Conservation (phyloP, 2,113 vertebrate species). For the Pontoporia blainvillei region DNA sequence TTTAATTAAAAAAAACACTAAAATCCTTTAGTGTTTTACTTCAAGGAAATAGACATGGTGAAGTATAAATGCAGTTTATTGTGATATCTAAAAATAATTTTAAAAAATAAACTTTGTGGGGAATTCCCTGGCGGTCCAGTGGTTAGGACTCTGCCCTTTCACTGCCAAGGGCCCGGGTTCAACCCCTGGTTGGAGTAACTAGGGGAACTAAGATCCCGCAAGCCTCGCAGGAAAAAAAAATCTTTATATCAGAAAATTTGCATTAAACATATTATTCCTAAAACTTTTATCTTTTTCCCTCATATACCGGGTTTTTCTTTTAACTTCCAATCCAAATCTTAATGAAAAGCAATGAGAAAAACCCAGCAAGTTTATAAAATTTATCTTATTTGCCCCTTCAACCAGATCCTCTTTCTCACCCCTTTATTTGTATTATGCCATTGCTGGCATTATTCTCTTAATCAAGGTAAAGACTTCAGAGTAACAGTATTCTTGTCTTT, state of each 20-base stretch:
- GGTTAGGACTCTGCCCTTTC: not conserved
- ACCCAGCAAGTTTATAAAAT: not conserved
- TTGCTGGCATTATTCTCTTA: not conserved
- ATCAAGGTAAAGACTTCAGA: not conserved
- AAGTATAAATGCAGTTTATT: not conserved
- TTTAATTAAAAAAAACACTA: too few relatives aligned
- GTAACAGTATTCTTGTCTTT: not conserved
- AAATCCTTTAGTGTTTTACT: not conserved
- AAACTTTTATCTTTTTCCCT: not conserved
- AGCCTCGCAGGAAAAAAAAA: too few relatives aligned
- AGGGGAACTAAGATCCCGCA: not conserved
- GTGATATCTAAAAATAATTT: not conserved
- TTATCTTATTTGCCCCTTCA: not conserved
- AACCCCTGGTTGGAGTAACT: too few relatives aligned
- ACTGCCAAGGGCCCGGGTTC: not conserved
- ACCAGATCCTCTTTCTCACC: not conserved
- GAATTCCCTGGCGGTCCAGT: not conserved
- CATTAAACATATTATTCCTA: not conserved
- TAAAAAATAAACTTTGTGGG: not conserved
- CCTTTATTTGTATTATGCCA: not conserved
- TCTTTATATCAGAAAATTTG: not conserved
- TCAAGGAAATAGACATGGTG: not conserved
- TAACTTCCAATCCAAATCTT: not conserved
- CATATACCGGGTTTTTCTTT: not conserved
- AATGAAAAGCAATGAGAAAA: constrained; percentile 5